Percentiles rank a stretch among this genome's conserved stretches.
Conservation (phyloP, 2,113 vertebrate genomes). For the Nothobranchius furzeri region DNA sequence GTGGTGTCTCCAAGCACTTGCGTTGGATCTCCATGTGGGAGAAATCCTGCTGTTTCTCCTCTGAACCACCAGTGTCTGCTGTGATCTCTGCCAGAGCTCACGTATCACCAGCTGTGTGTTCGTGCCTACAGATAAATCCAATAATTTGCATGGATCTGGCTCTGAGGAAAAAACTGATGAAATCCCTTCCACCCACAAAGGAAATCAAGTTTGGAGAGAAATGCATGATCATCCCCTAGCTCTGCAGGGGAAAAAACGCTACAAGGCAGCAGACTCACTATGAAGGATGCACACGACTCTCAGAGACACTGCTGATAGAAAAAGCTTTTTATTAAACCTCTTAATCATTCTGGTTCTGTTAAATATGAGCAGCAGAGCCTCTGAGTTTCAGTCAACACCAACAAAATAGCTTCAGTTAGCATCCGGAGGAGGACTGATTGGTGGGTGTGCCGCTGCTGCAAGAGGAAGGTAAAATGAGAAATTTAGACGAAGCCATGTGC, state of each 20-base stretch:
- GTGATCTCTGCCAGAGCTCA: slow-evolving; percentile 34
- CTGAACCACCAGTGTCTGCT: slow-evolving; percentile 47
- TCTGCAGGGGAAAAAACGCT: slow-evolving; percentile 8
- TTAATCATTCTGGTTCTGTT: slow-evolving; percentile 42
- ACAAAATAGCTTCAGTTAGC: slow-evolving; percentile 46
- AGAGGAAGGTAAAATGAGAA: slow-evolving; percentile 26
- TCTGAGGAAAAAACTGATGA: slow-evolving; percentile 44
- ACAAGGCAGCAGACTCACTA: not conserved
- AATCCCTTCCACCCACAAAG: slow-evolving; percentile 36
- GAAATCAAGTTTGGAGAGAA: slow-evolving; percentile 38
- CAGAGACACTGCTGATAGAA: not conserved
- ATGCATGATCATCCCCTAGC: slow-evolving; percentile 8
- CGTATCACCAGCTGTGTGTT: slow-evolving; percentile 44
- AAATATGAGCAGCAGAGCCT: slow-evolving; percentile 4
- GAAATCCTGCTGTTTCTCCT: slow-evolving; percentile 50
- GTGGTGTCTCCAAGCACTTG: slow-evolving; percentile 40
- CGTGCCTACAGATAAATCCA: slow-evolving; percentile 48
- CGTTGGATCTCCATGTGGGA: slow-evolving; percentile 56
- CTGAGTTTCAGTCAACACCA: slow-evolving; percentile 32
- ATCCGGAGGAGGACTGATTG: slow-evolving; percentile 38
- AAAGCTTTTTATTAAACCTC: slow-evolving; percentile 15
- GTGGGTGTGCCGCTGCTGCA: slow-evolving; percentile 21
- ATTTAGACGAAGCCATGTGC: slow-evolving; percentile 30
- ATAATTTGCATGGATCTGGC: slow-evolving; percentile 72
- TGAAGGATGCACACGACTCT: slow-evolving; percentile 5